Conservation (phyloP, 2,797 vertebrate genomes). For the Limosa lapponica region DNA sequence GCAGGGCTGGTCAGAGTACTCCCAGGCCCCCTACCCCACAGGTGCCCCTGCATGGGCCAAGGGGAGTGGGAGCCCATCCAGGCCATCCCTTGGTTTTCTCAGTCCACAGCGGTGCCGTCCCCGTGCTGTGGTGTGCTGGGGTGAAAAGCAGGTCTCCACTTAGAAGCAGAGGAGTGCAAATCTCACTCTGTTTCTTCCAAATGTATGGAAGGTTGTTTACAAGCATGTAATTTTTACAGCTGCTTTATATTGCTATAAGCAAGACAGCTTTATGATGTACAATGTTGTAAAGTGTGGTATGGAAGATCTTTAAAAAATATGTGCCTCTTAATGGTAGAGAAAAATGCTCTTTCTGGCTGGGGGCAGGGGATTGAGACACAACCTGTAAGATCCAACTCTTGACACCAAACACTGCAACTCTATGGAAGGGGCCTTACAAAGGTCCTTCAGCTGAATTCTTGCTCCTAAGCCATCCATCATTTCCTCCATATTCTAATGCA, state of each 20-base stretch:
- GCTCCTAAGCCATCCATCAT: slow-evolving; percentile 48
- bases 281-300: slow-evolving; percentile 71
- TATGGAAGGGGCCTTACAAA: slow-evolving; percentile 36
- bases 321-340: slow-evolving; percentile 68
- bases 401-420: slow-evolving; percentile 42
- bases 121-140: accelerated
- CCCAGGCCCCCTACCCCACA: accelerated
- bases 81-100: neutral
- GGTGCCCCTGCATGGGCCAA: accelerated
- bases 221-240: slow-evolving; percentile 76
- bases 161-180: slow-evolving; percentile 30
- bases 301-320: slow-evolving; percentile 75
- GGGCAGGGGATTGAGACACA: neutral
- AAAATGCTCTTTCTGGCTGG: slow-evolving; percentile 57
- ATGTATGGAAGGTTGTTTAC: slow-evolving; percentile 75
- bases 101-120: accelerated
- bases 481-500: slow-evolving; percentile 72
- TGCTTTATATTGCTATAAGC: slow-evolving; percentile 75
- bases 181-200: slow-evolving; percentile 46
- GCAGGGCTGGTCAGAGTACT: neutral
- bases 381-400: slow-evolving; percentile 42
- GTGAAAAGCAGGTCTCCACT: neutral
- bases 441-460: slow-evolving; percentile 10
- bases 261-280: slow-evolving; percentile 80
- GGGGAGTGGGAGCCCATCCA: accelerated